These are phyloP conservation scores for Hydrochoerus hydrochaeris DNA, from an alignment of 2,113 vertebrate genomes.

Conservation along the genomic window DNA sequence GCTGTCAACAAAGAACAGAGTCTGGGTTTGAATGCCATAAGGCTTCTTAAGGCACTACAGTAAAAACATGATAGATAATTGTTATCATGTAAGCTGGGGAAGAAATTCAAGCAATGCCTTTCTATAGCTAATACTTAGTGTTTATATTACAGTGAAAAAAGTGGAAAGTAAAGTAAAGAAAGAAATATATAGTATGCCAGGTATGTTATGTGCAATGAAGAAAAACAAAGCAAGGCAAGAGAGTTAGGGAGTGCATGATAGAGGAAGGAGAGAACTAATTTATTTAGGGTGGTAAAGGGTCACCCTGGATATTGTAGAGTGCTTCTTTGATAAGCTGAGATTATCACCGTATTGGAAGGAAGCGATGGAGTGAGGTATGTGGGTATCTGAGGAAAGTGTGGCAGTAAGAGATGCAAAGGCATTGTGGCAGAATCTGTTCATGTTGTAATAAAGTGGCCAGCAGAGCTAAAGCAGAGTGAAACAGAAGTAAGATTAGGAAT, in stretches of 20 bases:
- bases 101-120: not conserved
- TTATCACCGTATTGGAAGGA: not conserved
- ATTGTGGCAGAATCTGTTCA: not conserved
- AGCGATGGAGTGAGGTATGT: not conserved
- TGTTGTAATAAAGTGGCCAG: not conserved
- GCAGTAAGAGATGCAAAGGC: not conserved
- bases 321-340: not conserved
- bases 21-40: not conserved
- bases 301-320: not conserved
- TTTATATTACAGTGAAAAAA: not conserved
- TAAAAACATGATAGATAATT: not conserved
- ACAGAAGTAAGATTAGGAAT: not conserved
- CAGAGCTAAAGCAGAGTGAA: not conserved
- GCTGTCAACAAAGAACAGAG: not conserved
- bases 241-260: not conserved
- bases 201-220: not conserved
- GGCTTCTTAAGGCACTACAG: not conserved
- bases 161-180: not conserved
- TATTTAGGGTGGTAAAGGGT: not conserved
- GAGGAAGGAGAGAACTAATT: not conserved
- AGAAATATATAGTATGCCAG: not conserved
- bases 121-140: not conserved
- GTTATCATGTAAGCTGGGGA: not conserved
- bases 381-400: not conserved
- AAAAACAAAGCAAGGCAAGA: not conserved